A percentile compares a stretch with the other conserved stretches of the same genome.
phyloP scores from a whole-genome alignment of 2,113 vertebrate species.

The Catharus bicknelli region DNA sequence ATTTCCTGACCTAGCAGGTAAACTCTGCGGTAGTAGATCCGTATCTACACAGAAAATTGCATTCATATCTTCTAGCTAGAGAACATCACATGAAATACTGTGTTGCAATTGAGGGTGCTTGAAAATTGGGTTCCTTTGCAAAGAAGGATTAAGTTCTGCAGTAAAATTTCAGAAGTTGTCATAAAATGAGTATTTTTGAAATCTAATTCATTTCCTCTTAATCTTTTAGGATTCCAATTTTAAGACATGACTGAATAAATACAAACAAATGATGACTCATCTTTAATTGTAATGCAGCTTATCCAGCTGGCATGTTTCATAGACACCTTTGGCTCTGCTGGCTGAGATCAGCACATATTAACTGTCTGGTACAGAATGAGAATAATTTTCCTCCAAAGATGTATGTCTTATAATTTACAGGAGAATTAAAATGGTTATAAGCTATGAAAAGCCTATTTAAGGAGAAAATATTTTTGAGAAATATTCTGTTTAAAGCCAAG shows the following conservation, averaged over 20 bases:
- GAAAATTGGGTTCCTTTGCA: not conserved
- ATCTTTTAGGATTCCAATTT: constrained; percentile 16
- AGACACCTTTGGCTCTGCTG: not conserved
- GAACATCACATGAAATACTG: not conserved
- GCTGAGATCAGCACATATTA: constrained; percentile 15
- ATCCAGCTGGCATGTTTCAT: not conserved
- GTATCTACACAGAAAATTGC: not conserved
- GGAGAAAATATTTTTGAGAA: constrained; percentile 28
- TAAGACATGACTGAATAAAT: constrained; percentile 4
- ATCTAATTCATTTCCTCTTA: constrained; percentile 1
- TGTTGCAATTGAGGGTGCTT: not conserved
- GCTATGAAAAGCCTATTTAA: constrained; percentile 3
- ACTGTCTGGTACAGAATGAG: not conserved
- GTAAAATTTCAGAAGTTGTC: not conserved
- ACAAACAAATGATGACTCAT: constrained; percentile 29
- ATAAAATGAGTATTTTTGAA: not conserved
- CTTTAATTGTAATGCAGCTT: constrained; percentile 27
- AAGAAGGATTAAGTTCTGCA: not conserved
- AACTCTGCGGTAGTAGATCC: not conserved
- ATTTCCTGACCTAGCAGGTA: not conserved
- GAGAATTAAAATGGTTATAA: not conserved
- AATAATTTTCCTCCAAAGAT: not conserved
- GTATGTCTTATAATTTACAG: not conserved
- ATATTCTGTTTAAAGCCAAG: not conserved
- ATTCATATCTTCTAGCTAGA: not conserved